phyloP scores from a whole-genome alignment of 2,113 vertebrate genomes.

The Rhadina sibilatrix region DNA sequence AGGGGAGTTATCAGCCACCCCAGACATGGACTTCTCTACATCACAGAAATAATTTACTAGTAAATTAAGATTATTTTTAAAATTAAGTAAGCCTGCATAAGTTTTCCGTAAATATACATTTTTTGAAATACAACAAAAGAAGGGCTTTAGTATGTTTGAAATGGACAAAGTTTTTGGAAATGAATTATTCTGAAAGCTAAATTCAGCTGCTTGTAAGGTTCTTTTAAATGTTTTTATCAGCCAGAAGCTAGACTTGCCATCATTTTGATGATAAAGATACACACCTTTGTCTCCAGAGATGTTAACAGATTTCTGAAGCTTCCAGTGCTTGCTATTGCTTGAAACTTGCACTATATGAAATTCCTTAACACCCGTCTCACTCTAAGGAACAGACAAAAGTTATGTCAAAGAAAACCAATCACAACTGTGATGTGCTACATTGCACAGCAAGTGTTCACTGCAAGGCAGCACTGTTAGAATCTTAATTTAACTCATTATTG shows the following conservation, averaged over 20 bases:
- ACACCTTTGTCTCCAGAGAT: constrained; percentile 89
- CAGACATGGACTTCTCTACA: background rate
- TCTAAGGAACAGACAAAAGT: constrained; percentile 72
- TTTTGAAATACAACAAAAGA: background rate
- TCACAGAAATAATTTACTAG: background rate
- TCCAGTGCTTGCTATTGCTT: constrained; percentile 92
- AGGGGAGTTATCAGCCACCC: background rate
- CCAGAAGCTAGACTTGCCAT: background rate
- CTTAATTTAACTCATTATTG: background rate
- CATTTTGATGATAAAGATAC: background rate
- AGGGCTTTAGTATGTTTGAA: background rate
- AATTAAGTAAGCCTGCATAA: background rate
- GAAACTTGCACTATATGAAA: constrained; percentile 96
- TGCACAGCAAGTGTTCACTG: background rate
- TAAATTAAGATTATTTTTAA: background rate
- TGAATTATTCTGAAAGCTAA: background rate
- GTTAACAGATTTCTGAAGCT: constrained; percentile 89
- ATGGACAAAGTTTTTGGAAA: background rate
- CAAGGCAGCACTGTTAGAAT: background rate
- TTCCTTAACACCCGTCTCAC: constrained; percentile 90
- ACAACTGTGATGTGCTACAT: background rate
- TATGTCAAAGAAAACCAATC: background rate
- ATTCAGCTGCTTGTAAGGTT: background rate
- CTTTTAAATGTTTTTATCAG: background rate
- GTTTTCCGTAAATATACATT: background rate